Base-by-base conservation (phyloP, 2,888 invertebrate genomes). In the Nomada fabriciana region DNA sequence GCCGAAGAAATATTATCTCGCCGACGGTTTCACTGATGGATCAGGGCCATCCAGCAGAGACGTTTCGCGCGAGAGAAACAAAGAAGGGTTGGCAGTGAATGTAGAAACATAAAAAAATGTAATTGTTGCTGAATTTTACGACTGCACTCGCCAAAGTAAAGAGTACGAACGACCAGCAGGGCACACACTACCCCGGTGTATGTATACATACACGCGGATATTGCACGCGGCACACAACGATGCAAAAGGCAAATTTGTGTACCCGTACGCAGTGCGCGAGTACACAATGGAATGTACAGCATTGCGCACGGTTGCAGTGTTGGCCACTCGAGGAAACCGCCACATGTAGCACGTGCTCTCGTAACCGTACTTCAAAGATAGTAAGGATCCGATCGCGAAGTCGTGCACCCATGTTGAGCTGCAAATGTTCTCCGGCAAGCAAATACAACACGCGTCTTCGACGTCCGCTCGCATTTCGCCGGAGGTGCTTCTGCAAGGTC, bases 121-220 rank as follows among this genome's bases (percentile, higher is more conserved):
- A 88, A 89, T 89, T 84, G 85, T 80, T 52, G 73, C 68, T 47
- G 61, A 82, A 88, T 76, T 90, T 91, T 90, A 91, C 88, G 89
- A 89, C 86, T 64, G 57, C 61, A 86, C 89, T 90, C 87, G 87
- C 88, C 90, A 90, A 90, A 88, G 89, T 89, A 90, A 90, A 90
- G 90, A 87, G 25, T 70, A 60, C 69, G 43, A 23, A 20, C 63
- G 73, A 80, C 79, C 75, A 80, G 83, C 72, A 68, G 61, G 77
- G 67, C 47, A 15, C 65, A 1, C 7, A 25, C 63, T 70, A 80
- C 85, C 74, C 64, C 63, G 77, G 70, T 55, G 25, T 36, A 36
- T 0, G 36, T 36, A 36, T 36, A 36, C 36, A 36, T 36, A 29
- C 29, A 29, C 36, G 9, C 5, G 55, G 36, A 47, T 59, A 59